phyloP scores from a whole-genome alignment of 2,113 vertebrate species.

The Corvus moneduloides region DNA sequence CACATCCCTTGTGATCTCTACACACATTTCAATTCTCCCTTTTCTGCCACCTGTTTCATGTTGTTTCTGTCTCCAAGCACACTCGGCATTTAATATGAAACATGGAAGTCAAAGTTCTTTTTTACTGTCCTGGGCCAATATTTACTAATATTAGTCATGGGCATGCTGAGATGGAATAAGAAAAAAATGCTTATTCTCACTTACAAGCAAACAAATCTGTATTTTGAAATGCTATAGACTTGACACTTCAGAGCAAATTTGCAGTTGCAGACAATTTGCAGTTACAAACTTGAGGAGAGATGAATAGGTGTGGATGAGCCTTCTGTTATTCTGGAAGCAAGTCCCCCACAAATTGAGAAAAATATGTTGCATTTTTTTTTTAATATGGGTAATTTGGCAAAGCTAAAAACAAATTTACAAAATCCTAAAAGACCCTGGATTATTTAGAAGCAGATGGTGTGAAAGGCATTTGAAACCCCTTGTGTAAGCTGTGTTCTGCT shows the following conservation, averaged over 20 bases:
- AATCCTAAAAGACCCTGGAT: constrained; percentile 4
- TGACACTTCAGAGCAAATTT: background rate
- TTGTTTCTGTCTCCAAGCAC: background rate
- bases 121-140: background rate
- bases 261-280: background rate
- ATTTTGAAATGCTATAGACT: background rate
- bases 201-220: background rate
- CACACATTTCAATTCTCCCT: background rate
- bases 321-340: constrained; percentile 8
- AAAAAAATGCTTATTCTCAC: background rate
- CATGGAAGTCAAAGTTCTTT: background rate
- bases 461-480: constrained; percentile 32
- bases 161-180: background rate
- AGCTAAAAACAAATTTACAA: constrained; percentile 28
- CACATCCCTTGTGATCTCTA: background rate
- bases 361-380: background rate
- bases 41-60: background rate
- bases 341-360: background rate
- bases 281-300: background rate
- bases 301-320: background rate
- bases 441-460: constrained; percentile 35
- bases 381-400: constrained; percentile 25
- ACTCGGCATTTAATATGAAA: background rate
- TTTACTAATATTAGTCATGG: background rate
- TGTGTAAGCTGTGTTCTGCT: background rate